Base-by-base conservation (phyloP, 2,888 invertebrate species). In the Drosophila neonasuta region DNA sequence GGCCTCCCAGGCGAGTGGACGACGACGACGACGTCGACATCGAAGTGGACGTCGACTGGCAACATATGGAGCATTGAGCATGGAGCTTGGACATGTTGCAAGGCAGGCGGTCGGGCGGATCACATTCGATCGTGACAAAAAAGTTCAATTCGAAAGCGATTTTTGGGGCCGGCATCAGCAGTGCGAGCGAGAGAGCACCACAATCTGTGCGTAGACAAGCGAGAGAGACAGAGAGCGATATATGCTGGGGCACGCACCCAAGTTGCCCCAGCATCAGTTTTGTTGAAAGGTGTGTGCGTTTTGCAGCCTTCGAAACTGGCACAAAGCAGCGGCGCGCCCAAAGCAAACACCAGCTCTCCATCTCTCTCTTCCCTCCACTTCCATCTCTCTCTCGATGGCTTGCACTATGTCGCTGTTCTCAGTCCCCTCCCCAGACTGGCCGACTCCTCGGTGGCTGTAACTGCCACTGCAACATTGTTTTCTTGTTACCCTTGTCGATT, bases 81-180 rank as follows among this genome's bases (percentile, higher is more conserved):
- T 20, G 20, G 13, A 44, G 70, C 50, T 54, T 57, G 48, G 44
- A 56, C 51, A 34, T 10, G 10, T 10, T 32, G 51, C 29, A 13
- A 29, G 29, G 41, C 15, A 36, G 49, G 34, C 11, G 44, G 46
- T 42, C 46, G 50, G 44, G 45, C 59, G 30, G 52, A 44, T 48
- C 32, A 48, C 41, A 42, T 24, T 41, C 48, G 65, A 73, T 83
- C 79, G 81, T 84, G 79, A 86, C 82, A 56, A 83, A 81, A 82
- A 84, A 84, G 87, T 82, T 79, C 87, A 86, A 86, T 86, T 82
- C 84, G 86, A 82, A 86, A 82, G 86, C 86, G 74, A 69, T 68
- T 79, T 67, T 65, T 68, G 41, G 58, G 52, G 42, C 66, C 68
- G n/a, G 36, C 36, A 11, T 36, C 36, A 11, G 8, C 15, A 29